These are phyloP conservation scores for Macrotus californicus DNA, from an alignment of 2,113 vertebrate species.

Conservation along the genomic window DNA sequence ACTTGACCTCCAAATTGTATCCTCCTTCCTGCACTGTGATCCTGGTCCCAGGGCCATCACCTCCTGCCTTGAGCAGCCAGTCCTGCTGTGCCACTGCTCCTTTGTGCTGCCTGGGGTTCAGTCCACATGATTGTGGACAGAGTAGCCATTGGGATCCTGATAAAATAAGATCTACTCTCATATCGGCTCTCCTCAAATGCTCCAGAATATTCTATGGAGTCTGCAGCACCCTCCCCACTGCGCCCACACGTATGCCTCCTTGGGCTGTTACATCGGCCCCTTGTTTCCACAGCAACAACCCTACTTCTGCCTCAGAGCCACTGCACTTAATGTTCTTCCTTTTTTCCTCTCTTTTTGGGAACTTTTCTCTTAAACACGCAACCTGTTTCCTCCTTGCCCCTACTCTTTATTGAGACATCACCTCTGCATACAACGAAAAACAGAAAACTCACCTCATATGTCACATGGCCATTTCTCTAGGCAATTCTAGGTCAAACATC, in stretches of 20 bases:
- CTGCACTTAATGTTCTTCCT: neutral
- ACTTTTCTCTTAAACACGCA: neutral
- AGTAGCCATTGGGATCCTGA: neutral
- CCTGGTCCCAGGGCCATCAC: neutral
- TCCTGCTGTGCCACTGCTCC: neutral
- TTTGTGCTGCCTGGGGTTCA: neutral
- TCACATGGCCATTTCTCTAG: neutral
- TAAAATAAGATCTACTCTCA: neutral
- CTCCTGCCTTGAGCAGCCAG: neutral
- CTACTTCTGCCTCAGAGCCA: neutral
- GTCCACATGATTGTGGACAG: neutral
- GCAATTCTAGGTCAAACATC: neutral
- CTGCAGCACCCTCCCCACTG: neutral
- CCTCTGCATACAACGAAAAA: neutral
- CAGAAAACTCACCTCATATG: neutral
- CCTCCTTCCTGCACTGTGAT: neutral
- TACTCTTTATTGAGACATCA: neutral
- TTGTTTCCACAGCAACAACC: neutral
- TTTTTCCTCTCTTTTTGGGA: neutral
- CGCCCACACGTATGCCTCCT: neutral
- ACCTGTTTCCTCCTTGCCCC: neutral
- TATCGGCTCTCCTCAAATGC: neutral
- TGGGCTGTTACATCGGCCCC: too few species aligned
- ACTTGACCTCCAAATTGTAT: neutral
- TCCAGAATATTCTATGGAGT: neutral